Percentiles rank a stretch among this genome's conserved stretches.
Conservation (phyloP, 2,888 invertebrate genomes). For the Chalcosyrphus nemorum region DNA sequence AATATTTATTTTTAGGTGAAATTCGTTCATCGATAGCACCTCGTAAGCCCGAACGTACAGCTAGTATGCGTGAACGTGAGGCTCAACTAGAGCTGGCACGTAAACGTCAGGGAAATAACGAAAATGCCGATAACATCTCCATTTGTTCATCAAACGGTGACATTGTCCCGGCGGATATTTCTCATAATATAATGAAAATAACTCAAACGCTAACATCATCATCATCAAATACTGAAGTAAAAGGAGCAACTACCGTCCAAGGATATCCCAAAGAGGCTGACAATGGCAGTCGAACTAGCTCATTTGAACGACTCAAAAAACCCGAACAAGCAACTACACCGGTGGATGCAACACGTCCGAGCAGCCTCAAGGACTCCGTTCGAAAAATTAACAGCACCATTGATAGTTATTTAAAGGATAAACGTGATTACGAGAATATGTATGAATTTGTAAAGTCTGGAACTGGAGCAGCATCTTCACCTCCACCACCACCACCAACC, state of each 20-base stretch:
- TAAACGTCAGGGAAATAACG: slow-evolving; percentile 78
- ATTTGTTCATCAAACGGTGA: slow-evolving; percentile 83
- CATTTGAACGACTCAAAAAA: slow-evolving; percentile 78
- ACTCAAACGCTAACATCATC: slow-evolving; percentile 16
- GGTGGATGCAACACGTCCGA: slow-evolving; percentile 75
- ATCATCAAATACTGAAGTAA: slow-evolving; percentile 28
- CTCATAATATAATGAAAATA: slow-evolving; percentile 38
- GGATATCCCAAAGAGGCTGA: slow-evolving; percentile 55
- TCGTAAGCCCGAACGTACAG: slow-evolving; percentile 92
- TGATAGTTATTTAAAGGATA: slow-evolving; percentile 82
- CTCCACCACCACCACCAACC: slow-evolving; percentile 77
- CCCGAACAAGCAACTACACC: slow-evolving; percentile 71
- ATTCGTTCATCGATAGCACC: slow-evolving; percentile 91
- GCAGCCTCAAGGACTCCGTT: slow-evolving; percentile 81
- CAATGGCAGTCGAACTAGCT: slow-evolving; percentile 78
- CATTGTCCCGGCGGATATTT: slow-evolving; percentile 77
- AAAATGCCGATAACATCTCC: slow-evolving; percentile 81
- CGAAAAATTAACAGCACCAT: slow-evolving; percentile 82
- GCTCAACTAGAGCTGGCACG: slow-evolving; percentile 85
- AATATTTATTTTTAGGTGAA: slow-evolving; percentile 88
- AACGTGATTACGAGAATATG: slow-evolving; percentile 81
- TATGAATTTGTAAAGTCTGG: slow-evolving; percentile 79
- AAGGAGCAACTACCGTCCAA: slow-evolving; percentile 45
- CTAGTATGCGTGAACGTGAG: slow-evolving; percentile 92
- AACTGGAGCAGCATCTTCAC: slow-evolving; percentile 68